These are phyloP conservation scores for Neomonachus schauinslandi DNA, from an alignment of 2,113 vertebrate genomes.

Conservation along the genomic window DNA sequence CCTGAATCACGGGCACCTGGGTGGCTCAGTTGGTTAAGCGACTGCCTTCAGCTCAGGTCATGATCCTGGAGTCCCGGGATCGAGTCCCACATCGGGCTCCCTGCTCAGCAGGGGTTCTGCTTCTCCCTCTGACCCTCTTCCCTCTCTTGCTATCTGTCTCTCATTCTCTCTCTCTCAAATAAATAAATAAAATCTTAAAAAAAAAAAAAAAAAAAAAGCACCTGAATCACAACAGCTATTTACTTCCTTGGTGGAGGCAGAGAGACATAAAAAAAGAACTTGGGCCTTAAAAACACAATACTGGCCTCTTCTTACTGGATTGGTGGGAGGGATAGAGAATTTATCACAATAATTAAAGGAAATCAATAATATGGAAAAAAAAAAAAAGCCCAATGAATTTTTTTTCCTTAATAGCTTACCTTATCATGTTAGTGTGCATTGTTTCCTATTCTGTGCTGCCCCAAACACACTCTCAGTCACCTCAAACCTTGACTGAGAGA, in stretches of 20 bases:
- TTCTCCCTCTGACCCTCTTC: too few species aligned
- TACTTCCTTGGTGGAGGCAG: background rate
- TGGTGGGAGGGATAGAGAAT: background rate
- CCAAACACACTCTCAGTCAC: background rate
- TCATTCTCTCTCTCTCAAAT: too few species aligned
- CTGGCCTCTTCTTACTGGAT: background rate
- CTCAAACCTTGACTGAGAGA: background rate
- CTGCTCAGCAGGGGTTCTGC: too few species aligned
- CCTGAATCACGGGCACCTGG: too few species aligned
- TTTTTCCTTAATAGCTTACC: background rate
- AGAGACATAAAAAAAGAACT: background rate
- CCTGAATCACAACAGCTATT: background rate
- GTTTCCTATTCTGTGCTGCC: background rate
- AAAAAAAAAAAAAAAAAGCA: too few species aligned
- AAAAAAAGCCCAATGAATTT: background rate
- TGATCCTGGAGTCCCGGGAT: too few species aligned
- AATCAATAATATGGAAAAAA: background rate
- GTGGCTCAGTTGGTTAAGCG: too few species aligned
- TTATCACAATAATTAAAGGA: background rate
- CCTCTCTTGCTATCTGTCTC: too few species aligned
- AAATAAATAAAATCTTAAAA: too few species aligned
- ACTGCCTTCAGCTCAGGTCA: too few species aligned
- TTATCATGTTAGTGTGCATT: background rate
- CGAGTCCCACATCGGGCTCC: too few species aligned
- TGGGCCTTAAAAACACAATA: background rate